Percentiles rank a stretch among this genome's conserved stretches.
Conservation (phyloP, 2,113 vertebrate species). For the Tylochromis polylepis region DNA sequence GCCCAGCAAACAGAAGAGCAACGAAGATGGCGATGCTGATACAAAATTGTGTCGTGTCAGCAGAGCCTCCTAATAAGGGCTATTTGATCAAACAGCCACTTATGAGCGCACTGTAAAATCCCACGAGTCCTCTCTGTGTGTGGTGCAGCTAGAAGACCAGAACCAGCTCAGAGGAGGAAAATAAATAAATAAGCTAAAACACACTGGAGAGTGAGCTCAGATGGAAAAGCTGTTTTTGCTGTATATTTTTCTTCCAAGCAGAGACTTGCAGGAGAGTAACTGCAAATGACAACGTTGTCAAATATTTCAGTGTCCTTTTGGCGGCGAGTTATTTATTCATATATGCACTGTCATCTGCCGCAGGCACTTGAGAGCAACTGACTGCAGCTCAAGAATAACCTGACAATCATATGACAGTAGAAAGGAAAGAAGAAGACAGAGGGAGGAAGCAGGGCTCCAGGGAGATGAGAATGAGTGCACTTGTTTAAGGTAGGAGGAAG, state of each 20-base stretch:
- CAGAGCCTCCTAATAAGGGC: slow-evolving; percentile 56
- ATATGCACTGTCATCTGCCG: slow-evolving; percentile 60
- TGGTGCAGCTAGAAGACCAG: slow-evolving; percentile 2
- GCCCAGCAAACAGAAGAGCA: slow-evolving; percentile 24
- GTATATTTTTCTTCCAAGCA: background rate
- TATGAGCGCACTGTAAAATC: slow-evolving; percentile 19
- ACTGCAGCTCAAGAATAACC: slow-evolving; percentile 58
- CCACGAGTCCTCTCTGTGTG: slow-evolving; percentile 19
- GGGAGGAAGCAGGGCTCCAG: slow-evolving; percentile 2
- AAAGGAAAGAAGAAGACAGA: slow-evolving; percentile 30
- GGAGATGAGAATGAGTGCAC: background rate
- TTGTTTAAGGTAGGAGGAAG: slow-evolving; percentile 8
- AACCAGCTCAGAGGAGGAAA: background rate
- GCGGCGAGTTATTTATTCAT: slow-evolving; percentile 64
- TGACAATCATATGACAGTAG: slow-evolving; percentile 56
- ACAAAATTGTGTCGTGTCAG: slow-evolving; percentile 43
- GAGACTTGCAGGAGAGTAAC: slow-evolving; percentile 37
- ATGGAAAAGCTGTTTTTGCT: background rate
- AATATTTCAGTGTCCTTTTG: slow-evolving; percentile 54
- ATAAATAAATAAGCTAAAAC: background rate
- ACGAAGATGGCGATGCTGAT: slow-evolving; percentile 27
- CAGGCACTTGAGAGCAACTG: slow-evolving; percentile 57
- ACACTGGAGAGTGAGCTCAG: background rate
- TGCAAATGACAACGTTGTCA: slow-evolving; percentile 64
- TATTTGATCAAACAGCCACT: slow-evolving; percentile 63